Percentiles rank a stretch among this genome's conserved stretches.
These are phyloP conservation scores for Aurelia coerulea DNA, from an alignment of 30 jellyfish, hydroid and myxozoan species.

Conservation along the genomic window DNA sequence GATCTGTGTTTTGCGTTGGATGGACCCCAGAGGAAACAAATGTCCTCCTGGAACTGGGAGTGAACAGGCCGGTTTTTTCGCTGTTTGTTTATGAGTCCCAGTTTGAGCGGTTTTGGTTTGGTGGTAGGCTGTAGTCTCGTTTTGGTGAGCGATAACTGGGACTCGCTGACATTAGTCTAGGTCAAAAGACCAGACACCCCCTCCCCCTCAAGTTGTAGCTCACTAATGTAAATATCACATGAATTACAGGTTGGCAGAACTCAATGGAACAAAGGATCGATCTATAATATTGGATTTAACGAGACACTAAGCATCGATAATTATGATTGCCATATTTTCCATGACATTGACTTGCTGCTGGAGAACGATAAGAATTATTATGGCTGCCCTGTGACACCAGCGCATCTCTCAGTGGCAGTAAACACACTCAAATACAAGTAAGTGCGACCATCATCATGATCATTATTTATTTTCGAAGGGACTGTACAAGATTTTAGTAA, in stretches of 20 bases:
- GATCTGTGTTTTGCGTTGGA: too few relatives aligned
- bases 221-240: too few relatives aligned
- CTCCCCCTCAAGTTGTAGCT: too few relatives aligned
- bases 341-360: constrained; percentile 65
- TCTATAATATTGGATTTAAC: constrained; percentile 65
- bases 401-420: constrained; percentile 85
- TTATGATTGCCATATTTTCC: constrained; percentile 61
- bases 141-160: too few relatives aligned
- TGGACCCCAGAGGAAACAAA: too few relatives aligned
- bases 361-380: constrained; percentile 72
- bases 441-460: not conserved
- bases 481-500: not conserved
- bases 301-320: constrained; percentile 29
- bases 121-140: too few relatives aligned
- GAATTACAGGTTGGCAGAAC: constrained; percentile 51
- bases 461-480: not conserved
- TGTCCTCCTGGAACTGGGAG: too few relatives aligned
- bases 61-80: too few relatives aligned
- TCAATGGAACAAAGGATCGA: constrained; percentile 69
- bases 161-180: too few relatives aligned
- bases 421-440: constrained; percentile 81
- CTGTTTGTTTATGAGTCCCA: too few relatives aligned
- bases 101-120: too few relatives aligned
- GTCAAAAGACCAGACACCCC: too few relatives aligned
- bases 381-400: constrained; percentile 86